These are phyloP conservation scores for Pogonophryne albipinna DNA, from an alignment of 2,797 vertebrate genomes.

Conservation along the genomic window DNA sequence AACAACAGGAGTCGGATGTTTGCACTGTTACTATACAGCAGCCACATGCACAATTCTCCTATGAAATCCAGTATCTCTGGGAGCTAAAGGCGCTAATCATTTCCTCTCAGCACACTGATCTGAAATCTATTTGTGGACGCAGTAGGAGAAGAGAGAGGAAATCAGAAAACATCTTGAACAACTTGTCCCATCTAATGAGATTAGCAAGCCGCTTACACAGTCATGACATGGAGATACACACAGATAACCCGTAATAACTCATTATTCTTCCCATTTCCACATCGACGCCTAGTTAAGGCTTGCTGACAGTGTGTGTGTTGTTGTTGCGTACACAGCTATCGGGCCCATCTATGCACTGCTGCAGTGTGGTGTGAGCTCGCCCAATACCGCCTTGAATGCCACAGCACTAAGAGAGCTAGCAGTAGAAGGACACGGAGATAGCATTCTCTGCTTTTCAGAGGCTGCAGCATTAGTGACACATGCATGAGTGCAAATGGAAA, in stretches of 20 bases:
- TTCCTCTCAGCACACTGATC: conserved; percentile 73
- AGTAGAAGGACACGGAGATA: conserved; percentile 61
- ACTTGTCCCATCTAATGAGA: conserved; percentile 86
- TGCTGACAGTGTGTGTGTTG: conserved; percentile 61
- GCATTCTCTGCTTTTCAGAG: conserved; percentile 63
- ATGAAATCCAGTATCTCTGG: conserved; percentile 57
- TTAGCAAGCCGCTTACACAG: conserved; percentile 82
- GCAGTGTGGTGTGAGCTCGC: conserved; percentile 47
- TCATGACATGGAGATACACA: conserved; percentile 83
- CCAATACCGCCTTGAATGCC: conserved; percentile 57
- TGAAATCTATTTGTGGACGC: conserved; percentile 82
- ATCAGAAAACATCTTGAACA: conserved; percentile 84
- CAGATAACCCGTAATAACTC: conserved; percentile 84
- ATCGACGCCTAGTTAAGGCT: conserved; percentile 66
- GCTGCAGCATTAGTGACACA: conserved; percentile 74
- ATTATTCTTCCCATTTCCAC: conserved; percentile 81
- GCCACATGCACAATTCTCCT: conserved; percentile 41
- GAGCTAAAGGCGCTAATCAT: conserved; percentile 72
- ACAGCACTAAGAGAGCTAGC: conserved; percentile 60
- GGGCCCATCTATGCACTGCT: conserved; percentile 62
- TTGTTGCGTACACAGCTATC: conserved; percentile 69
- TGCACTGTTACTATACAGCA: conserved; percentile 50
- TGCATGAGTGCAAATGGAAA: conserved; percentile 76
- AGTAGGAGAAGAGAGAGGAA: conserved; percentile 70
- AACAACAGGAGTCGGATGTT: conserved; percentile 67